Conservation (phyloP, 2,888 invertebrate species). For the Epistrophella euchroma region DNA sequence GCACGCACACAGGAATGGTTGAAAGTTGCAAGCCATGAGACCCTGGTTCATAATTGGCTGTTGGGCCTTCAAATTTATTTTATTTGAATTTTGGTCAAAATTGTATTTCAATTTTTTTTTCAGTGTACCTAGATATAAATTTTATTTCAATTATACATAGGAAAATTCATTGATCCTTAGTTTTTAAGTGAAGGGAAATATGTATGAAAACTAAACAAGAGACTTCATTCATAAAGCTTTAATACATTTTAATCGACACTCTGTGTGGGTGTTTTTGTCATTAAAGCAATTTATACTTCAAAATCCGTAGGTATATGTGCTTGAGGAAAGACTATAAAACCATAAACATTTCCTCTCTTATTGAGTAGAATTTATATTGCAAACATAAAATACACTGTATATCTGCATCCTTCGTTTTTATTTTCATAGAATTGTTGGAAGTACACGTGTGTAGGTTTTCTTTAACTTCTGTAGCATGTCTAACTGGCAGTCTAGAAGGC, state of each 20-base stretch:
- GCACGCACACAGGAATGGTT: too few relatives aligned
- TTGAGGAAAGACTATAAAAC: constrained; percentile 6
- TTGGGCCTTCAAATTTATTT: too few relatives aligned
- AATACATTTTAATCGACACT: constrained; percentile 38
- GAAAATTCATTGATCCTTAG: background rate
- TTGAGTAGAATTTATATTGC: background rate
- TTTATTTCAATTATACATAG: background rate
- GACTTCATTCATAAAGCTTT: constrained; percentile 69
- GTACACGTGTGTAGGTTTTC: background rate
- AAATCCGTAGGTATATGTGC: constrained; percentile 5
- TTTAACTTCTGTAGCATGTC: background rate
- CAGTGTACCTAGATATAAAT: background rate
- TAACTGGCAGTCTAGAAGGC: background rate
- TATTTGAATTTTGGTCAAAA: too few relatives aligned
- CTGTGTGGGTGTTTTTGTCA: constrained; percentile 41
- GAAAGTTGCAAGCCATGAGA: too few relatives aligned
- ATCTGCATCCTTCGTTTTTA: background rate
- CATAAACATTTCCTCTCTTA: constrained; percentile 2
- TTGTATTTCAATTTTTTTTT: background rate
- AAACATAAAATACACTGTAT: background rate
- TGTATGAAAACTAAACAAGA: constrained; percentile 40
- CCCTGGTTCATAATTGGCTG: too few relatives aligned
- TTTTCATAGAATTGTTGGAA: background rate
- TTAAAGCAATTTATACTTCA: constrained; percentile 15
- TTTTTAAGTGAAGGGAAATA: constrained; percentile 31